Base-by-base conservation (phyloP, 2,113 vertebrate species). In the Hippocampus mohnikei region DNA sequence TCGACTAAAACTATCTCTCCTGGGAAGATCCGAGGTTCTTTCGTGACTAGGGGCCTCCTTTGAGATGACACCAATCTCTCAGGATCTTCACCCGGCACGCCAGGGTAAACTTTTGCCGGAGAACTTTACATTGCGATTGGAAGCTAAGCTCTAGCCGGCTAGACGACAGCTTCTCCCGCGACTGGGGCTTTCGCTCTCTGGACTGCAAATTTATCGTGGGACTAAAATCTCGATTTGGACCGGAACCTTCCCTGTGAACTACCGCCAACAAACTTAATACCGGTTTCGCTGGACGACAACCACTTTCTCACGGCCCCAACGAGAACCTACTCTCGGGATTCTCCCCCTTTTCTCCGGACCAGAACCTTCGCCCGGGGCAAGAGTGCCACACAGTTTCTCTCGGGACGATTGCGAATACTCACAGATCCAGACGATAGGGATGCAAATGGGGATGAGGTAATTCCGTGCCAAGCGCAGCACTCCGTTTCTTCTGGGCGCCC, bases 391-490 rank as follows among this genome's bases (percentile, higher is more conserved):
- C 6, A n/a, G 7, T 18, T 58, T 58, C 23, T 58, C 53, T 21
- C 53, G 2, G 8, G 2, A 3, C 23, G 5, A 18, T 8, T 8
- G 15, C 1, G 25, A 13, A 33, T 46, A 65, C 63, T 44, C 42
- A 65, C 63, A 18, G 42, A 65, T 25, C 63, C 41, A 65, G 13
- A 65, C 6, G 11, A 46, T 7, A 3, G 12, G 8, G 13, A 65
- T 65, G 41, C 15, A 46, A 46, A 65, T 44, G 23, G 63, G 23
- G 63, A 65, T 46, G n/a, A 65, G 15, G 42, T 65, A 44, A 18
- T 18, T 16, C 12, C 63, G 42, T 8, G 63, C 63, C 23, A 65
- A 46, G 6, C 63, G 41, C 23, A 65, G 63, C 13, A 44, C 20
- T 16, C 41, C 12, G 6, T 11, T 25, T 15, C 42, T 8, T 18